Evolutionary conservation across 1,140 invertebrate genomes (phyloP), one percentile per base, ranked within the genome.

Genomic region (Idris sp.): DNA sequence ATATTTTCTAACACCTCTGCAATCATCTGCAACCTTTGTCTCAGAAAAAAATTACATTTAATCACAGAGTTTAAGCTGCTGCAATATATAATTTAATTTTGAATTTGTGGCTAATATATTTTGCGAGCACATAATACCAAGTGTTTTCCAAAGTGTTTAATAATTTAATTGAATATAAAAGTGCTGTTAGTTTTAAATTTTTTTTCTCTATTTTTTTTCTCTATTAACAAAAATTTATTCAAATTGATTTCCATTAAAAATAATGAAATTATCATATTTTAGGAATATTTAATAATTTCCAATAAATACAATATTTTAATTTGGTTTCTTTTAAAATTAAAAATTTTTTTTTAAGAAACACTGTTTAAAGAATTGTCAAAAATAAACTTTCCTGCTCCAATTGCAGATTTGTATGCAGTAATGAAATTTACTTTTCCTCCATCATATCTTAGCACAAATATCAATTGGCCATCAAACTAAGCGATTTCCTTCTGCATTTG

Each of bases 111-210:
- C 41, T 46, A 59, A 61, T 61, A 49, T 61, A 61, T 61, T 61
- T 44, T 35, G 28, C 19, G 3, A 35, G 19, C 3, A 13, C 19
- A 26, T 49, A 49, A 49, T 40, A 7, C 6, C 16, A 4, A 15
- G 33, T 16, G 35, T 41, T 43, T 26, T 0, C 14, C 31, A 49
- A 40, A 61, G 35, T 61, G 16, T 61, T 49, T 61, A 49, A 61
- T 49, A 35, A 61, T 48, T 61, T 61, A 61, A 61, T 49, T 61
- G 43, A 61, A 41, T 61, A 49, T n/a, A 49, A 49, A 11, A 49
- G 28, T 6, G 11, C 30, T 10, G 43, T 49, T 48, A n/a, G n/a
- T n/a, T 38, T 61, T 14, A 48, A 38, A 48, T 38, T 38, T 13
- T 33, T 44, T 36, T 9, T 30, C 2, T 3, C 10, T 5, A 35